Percentiles rank a stretch among this genome's conserved stretches.
phyloP scores from a whole-genome alignment of 2,888 invertebrate genomes.

The Melinaea marsaeus region DNA sequence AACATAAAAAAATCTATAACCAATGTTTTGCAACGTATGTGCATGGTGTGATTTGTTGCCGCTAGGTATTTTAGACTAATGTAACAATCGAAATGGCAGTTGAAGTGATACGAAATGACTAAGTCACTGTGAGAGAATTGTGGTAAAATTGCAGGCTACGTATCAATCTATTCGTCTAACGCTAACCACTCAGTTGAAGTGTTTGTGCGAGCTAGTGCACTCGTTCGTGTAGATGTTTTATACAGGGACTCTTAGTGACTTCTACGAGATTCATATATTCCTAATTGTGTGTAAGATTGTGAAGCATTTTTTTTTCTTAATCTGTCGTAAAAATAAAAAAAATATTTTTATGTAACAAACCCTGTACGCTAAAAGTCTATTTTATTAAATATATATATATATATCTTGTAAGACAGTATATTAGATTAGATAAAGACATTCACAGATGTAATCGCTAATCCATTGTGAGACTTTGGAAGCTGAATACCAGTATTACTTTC shows the following conservation, averaged over 20 bases:
- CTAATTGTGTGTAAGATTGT: background rate
- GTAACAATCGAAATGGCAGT: constrained; percentile 10
- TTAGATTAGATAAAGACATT: constrained; percentile 37
- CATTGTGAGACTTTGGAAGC: constrained; percentile 51
- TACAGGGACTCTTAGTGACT: constrained; percentile 2
- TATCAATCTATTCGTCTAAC: constrained; percentile 54
- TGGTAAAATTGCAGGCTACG: constrained; percentile 56
- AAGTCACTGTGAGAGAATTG: constrained; percentile 46
- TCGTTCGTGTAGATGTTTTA: constrained; percentile 9
- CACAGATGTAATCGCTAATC: constrained; percentile 55
- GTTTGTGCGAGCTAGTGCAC: constrained; percentile 14
- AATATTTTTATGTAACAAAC: too few relatives aligned
- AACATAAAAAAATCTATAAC: too few relatives aligned
- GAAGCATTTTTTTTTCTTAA: too few relatives aligned
- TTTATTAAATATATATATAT: background rate
- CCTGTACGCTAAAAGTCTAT: too few relatives aligned
- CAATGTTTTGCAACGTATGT: too few relatives aligned
- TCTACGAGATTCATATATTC: background rate
- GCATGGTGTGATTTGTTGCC: background rate
- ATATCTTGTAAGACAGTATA: constrained; percentile 20
- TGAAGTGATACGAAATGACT: constrained; percentile 38
- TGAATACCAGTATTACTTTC: constrained; percentile 50
- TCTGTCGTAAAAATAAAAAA: too few relatives aligned
- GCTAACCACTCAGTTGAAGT: constrained; percentile 37
- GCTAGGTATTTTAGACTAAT: background rate